These are phyloP conservation scores for Puntigrus tetrazona DNA, from an alignment of 2,113 vertebrate species.

Conservation along the genomic window DNA sequence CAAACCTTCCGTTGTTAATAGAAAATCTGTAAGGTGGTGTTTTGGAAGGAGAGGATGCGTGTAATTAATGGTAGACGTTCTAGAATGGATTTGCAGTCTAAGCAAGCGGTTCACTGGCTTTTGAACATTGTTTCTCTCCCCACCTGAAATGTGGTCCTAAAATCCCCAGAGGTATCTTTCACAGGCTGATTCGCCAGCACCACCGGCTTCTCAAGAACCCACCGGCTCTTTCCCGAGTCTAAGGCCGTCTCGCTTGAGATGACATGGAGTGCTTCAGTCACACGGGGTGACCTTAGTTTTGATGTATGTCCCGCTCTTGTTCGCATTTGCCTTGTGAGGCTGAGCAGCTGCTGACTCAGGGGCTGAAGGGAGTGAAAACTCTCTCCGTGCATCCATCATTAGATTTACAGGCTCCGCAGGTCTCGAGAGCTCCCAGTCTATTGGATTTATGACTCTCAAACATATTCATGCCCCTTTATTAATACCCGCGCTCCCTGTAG, in stretches of 20 bases:
- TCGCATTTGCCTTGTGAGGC: constrained; percentile 20
- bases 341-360: constrained; percentile 49
- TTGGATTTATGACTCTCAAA: constrained; percentile 44
- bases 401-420: constrained; percentile 43
- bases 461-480: constrained; percentile 44
- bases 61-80: not conserved
- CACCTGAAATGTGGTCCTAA: not conserved
- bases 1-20: not conserved
- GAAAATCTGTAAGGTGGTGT: not conserved
- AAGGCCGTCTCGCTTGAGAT: constrained; percentile 8
- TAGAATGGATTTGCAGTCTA: not conserved
- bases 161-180: not conserved
- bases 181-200: not conserved
- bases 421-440: constrained; percentile 30
- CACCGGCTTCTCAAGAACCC: constrained; percentile 3
- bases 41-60: not conserved
- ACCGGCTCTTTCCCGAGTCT: not conserved
- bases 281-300: constrained; percentile 46
- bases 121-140: not conserved
- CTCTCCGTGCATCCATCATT: constrained; percentile 42
- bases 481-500: constrained; percentile 9
- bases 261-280: constrained; percentile 21
- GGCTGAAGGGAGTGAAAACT: constrained; percentile 37
- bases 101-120: not conserved
- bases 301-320: constrained; percentile 40